Conservation (phyloP, 2,888 invertebrate species). For the Brenthis hecate region DNA sequence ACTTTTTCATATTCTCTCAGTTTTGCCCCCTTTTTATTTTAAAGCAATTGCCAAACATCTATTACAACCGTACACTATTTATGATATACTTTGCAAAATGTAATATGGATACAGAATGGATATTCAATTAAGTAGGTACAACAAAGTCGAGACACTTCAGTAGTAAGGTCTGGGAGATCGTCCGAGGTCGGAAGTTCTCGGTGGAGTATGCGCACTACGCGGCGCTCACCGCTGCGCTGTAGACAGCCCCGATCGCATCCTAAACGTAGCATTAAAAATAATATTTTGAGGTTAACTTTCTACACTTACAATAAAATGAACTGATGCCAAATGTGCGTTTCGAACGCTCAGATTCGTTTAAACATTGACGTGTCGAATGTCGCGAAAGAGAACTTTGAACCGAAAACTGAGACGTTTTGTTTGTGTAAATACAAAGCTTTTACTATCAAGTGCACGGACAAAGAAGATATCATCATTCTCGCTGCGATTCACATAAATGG, state of each 20-base stretch:
- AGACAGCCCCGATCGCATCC: conserved; percentile 66
- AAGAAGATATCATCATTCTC: conserved; percentile 69
- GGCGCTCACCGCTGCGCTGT: conserved; percentile 50
- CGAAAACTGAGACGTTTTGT: conserved; percentile 79
- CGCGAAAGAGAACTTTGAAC: conserved; percentile 74
- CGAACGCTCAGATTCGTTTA: conserved; percentile 52
- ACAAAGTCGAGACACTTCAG: conserved; percentile 11
- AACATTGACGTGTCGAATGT: conserved; percentile 72
- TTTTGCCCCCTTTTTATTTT: neutral
- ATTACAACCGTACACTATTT: neutral
- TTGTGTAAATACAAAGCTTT: conserved; percentile 81
- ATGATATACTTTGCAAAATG: conserved; percentile 7
- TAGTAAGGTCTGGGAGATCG: conserved; percentile 51
- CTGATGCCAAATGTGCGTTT: conserved; percentile 53
- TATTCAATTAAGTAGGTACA: conserved; percentile 21
- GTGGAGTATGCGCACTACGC: conserved; percentile 48
- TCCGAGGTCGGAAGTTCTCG: conserved; percentile 52
- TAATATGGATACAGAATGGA: conserved; percentile 4
- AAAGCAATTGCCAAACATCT: neutral
- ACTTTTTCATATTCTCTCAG: neutral
- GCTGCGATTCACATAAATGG: conserved; percentile 58
- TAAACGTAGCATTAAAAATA: conserved; percentile 76
- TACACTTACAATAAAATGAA: conserved; percentile 61
- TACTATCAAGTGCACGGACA: conserved; percentile 81
- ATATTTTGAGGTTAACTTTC: conserved; percentile 78